A percentile compares a stretch with the other conserved stretches of the same genome.
Evolutionary conservation across 2,888 invertebrate genomes (phyloP).

Genomic region (Brachypalpus laphriformis): DNA sequence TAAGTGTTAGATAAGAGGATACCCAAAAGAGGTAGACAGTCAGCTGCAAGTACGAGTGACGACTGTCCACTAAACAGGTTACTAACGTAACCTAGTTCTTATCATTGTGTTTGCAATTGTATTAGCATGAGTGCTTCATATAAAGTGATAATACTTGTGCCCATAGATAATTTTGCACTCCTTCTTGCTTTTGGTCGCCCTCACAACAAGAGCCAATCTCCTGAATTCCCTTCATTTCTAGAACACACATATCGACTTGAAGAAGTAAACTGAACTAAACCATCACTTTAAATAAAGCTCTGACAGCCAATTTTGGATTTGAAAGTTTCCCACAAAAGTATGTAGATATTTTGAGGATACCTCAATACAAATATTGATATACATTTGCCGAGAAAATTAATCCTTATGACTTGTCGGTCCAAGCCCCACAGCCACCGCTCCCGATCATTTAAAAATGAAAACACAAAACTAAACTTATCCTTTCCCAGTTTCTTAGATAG

Average conservation of each 20-base stretch:
- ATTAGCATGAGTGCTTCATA: too few species aligned
- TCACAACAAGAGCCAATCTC: too few species aligned
- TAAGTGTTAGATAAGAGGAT: too few species aligned
- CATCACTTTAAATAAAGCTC: neutral
- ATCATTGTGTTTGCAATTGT: too few species aligned
- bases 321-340: neutral
- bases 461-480: slow-evolving; percentile 37
- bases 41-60: too few species aligned
- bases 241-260: neutral
- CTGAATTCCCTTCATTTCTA: neutral
- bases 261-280: neutral
- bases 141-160: too few species aligned
- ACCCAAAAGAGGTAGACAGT: too few species aligned
- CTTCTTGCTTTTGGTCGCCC: too few species aligned
- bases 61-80: too few species aligned
- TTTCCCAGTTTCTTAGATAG: slow-evolving; percentile 6
- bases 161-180: too few species aligned
- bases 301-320: neutral
- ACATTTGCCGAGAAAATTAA: slow-evolving; percentile 27
- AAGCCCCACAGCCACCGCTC: neutral
- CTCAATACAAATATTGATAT: neutral
- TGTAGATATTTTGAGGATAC: neutral
- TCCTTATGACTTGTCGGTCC: slow-evolving; percentile 50
- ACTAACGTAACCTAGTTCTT: too few species aligned
- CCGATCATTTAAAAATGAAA: slow-evolving; percentile 5